Conservation (phyloP, 1,140 invertebrate genomes). For the Myzus persicae region DNA sequence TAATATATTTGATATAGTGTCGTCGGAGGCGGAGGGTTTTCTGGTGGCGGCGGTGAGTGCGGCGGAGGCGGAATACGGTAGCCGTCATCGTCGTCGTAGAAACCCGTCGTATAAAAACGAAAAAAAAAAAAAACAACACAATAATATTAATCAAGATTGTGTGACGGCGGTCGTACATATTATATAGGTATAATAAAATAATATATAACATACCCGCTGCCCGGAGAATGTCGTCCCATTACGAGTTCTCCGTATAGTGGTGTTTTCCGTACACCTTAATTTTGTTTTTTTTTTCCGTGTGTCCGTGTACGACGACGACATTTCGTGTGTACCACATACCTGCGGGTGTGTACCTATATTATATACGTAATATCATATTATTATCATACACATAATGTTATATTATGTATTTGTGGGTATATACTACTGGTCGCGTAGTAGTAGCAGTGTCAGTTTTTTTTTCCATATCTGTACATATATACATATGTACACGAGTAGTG, state of each 20-base stretch:
- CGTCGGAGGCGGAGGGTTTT: not conserved
- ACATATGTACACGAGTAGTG: too few species aligned
- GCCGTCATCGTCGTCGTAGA: not conserved
- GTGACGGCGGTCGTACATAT: constrained; percentile 13
- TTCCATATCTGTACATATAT: not conserved
- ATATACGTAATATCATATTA: not conserved
- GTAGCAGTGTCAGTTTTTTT: not conserved
- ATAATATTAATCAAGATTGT: constrained; percentile 34
- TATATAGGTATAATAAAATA: constrained; percentile 18
- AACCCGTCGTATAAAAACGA: constrained; percentile 3
- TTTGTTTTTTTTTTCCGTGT: not conserved
- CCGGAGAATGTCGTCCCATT: constrained; percentile 37
- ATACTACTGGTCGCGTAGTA: too few species aligned
- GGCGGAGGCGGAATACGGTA: constrained; percentile 19
- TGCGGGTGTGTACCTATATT: not conserved
- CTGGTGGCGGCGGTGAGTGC: too few species aligned
- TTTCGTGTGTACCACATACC: not conserved
- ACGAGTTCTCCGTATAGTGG: constrained; percentile 20
- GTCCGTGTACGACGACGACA: not conserved
- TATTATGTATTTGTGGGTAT: not conserved
- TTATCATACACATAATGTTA: not conserved
- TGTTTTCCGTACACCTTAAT: not conserved
- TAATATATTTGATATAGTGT: not conserved
- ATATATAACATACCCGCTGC: constrained; percentile 17
- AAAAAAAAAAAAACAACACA: not conserved